Conservation (phyloP, 2,797 vertebrate genomes). For the Anolis apletophallus region DNA sequence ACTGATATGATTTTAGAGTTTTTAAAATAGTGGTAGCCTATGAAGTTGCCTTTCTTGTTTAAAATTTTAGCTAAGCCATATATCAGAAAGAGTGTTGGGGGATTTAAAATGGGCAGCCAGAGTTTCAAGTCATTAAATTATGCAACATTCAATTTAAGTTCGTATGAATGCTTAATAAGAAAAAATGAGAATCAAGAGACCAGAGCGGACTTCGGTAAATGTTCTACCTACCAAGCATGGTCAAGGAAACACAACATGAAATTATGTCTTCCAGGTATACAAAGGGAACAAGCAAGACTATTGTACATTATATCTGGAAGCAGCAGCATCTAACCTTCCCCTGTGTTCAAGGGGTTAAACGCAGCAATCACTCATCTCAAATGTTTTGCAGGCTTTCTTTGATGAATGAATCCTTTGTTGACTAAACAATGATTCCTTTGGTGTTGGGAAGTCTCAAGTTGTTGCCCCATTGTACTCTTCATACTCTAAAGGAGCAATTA, state of each 20-base stretch:
- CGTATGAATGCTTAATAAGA: neutral
- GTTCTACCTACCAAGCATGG: neutral
- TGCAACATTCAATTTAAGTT: neutral
- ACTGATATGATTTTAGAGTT: too few species aligned
- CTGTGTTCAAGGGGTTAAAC: slow-evolving; percentile 27
- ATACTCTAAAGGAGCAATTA: neutral
- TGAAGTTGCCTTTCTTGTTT: neutral
- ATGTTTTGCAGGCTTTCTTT: neutral
- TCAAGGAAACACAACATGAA: neutral
- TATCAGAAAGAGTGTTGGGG: neutral
- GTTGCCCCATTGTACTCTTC: slow-evolving; percentile 9
- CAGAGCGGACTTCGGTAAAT: neutral
- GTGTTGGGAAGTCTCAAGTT: slow-evolving; percentile 31
- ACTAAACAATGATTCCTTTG: slow-evolving; percentile 57
- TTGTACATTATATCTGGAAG: neutral
- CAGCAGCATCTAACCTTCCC: neutral
- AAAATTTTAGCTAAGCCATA: too few species aligned
- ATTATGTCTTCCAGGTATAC: neutral
- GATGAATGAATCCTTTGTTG: slow-evolving; percentile 60
- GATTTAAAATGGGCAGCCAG: neutral
- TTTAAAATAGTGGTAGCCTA: too few species aligned
- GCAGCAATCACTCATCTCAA: slow-evolving; percentile 24
- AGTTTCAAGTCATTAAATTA: neutral
- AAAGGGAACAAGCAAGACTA: neutral
- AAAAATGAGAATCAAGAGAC: fast-evolving